phyloP scores from a whole-genome alignment of 1,140 invertebrate genomes.

The Sycophaga agraensis region DNA sequence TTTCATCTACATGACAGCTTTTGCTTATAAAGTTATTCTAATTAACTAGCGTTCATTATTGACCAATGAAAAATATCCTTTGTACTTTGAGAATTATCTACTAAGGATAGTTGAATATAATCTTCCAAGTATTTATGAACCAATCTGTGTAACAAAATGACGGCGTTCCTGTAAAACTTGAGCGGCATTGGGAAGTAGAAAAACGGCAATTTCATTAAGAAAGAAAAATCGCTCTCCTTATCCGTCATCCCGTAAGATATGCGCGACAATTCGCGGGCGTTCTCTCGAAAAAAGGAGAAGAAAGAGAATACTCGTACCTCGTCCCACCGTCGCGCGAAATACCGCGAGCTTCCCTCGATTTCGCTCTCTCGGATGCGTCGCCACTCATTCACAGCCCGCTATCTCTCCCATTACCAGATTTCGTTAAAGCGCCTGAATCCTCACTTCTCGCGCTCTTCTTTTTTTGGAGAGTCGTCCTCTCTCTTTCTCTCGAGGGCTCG shows the following conservation, averaged over 20 bases:
- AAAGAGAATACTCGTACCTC: no score
- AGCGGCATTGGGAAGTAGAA: no score
- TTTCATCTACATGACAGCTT: no score
- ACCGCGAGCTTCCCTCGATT: conserved; percentile 3
- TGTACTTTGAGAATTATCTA: no score
- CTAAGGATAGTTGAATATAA: no score
- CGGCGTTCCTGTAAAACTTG: no score
- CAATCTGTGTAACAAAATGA: no score
- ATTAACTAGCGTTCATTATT: no score
- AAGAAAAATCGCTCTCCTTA: neutral
- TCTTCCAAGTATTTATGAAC: no score
- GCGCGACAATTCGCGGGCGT: neutral
- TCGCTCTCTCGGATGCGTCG: neutral
- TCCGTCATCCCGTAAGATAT: neutral
- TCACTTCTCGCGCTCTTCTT: neutral
- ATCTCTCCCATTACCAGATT: conserved; percentile 52
- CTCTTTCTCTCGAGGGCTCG: conserved; percentile 13
- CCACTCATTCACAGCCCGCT: conserved; percentile 38
- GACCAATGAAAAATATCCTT: no score
- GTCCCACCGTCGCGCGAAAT: no score
- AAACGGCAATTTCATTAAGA: neutral
- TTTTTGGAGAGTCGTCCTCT: neutral
- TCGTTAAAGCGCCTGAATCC: conserved; percentile 48
- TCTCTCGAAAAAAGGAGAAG: conserved; percentile 9
- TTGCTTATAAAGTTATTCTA: no score